Evolutionary conservation across 1,140 invertebrate genomes (phyloP).

Genomic region (Parasteatoda tepidariorum): DNA sequence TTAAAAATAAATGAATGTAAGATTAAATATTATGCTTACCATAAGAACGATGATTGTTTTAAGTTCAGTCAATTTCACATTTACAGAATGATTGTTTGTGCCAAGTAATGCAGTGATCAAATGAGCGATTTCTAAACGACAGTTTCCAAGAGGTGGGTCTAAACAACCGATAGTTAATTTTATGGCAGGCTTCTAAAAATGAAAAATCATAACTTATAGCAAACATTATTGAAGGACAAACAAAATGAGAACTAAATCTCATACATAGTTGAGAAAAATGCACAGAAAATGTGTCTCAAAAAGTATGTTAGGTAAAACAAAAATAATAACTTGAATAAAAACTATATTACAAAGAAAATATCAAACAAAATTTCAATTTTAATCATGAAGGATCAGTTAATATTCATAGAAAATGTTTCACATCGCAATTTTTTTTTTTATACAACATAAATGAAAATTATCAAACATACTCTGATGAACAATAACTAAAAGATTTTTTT

Average conservation of each 20-base stretch:
- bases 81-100: constrained; percentile 76
- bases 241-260: background rate
- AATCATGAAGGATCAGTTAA: background rate
- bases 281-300: background rate
- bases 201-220: too few species aligned
- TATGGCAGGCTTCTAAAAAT: constrained; percentile 73
- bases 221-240: background rate
- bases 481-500: too few species aligned
- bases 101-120: constrained; percentile 78
- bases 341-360: background rate
- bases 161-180: constrained; percentile 76
- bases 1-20: too few species aligned
- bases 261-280: background rate
- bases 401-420: too few species aligned
- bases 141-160: constrained; percentile 81
- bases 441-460: too few species aligned
- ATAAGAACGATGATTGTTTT: constrained; percentile 75
- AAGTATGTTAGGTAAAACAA: background rate
- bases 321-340: background rate
- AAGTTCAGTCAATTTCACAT: constrained; percentile 71
- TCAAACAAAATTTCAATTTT: background rate
- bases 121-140: constrained; percentile 80
- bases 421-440: too few species aligned
- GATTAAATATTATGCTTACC: too few species aligned
- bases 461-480: too few species aligned